A percentile compares a stretch with the other conserved stretches of the same genome.
phyloP scores from a whole-genome alignment of 2,797 vertebrate genomes.

The Galago senegalensis region DNA sequence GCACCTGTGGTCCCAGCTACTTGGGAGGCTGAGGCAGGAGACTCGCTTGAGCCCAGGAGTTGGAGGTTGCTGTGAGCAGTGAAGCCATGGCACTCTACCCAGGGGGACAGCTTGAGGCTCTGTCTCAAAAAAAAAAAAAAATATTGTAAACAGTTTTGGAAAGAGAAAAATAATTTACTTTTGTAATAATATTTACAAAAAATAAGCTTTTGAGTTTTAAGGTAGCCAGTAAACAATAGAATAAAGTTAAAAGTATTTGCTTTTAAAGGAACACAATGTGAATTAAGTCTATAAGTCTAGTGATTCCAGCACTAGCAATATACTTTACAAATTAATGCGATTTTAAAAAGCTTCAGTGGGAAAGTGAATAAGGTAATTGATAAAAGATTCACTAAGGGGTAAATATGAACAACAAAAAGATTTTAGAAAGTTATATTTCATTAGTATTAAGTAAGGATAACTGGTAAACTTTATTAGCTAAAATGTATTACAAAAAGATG shows the following conservation, averaged over 20 bases:
- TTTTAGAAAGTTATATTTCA: neutral
- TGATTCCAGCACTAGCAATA: neutral
- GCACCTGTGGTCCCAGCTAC: too few relatives aligned
- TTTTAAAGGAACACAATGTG: neutral
- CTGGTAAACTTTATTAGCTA: conserved; percentile 18
- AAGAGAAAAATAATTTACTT: neutral
- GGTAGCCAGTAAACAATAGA: neutral
- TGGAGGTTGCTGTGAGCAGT: too few relatives aligned
- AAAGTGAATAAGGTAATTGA: conserved; percentile 1
- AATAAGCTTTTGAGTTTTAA: conserved; percentile 37
- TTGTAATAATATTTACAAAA: neutral
- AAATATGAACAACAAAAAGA: neutral
- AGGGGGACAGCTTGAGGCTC: too few relatives aligned
- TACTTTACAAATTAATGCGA: neutral
- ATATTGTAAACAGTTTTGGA: neutral
- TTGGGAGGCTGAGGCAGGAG: too few relatives aligned
- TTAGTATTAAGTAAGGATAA: neutral
- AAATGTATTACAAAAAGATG: neutral
- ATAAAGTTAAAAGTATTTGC: neutral
- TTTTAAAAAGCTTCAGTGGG: neutral
- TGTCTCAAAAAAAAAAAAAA: neutral
- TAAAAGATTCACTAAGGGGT: neutral
- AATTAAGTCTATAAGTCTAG: neutral
- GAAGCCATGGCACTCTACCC: too few relatives aligned
- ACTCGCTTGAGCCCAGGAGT: too few relatives aligned